Evolutionary conservation across 2,113 vertebrate genomes (phyloP), one percentile per base, ranked within the genome.

Genomic region (Gasterosteus nipponicus): DNA sequence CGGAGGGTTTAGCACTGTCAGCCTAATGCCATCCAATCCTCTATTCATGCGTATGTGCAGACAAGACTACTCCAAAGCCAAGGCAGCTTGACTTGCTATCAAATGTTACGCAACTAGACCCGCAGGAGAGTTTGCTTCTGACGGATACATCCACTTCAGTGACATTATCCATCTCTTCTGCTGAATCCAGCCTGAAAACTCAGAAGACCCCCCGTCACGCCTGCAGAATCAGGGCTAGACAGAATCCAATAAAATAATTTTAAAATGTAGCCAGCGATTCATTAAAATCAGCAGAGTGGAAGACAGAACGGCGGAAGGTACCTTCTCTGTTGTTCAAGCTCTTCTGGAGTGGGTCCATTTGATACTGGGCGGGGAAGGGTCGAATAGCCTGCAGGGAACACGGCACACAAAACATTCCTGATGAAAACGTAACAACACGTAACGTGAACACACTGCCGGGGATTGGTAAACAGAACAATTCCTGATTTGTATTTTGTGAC

Each of bases 261-360:
- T 35, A n/a, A 33, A 53, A 44, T 56, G 10, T 14, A n/a, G 5
- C 18, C 3, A 2, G 18, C 0, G 4, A 14, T 58, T 29, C 35
- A 38, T 31, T 38, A 46, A 15, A 71, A 73, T 22, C 9, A 67
- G n/a, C 31, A 70, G 49, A n/a, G 10, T 35, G 49, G 53, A 66
- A 29, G 8, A 39, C 49, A 65, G 41, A 22, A 56, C 29, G 10
- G n/a, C 29, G 67, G 19, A 22, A 11, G 51, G 18, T 94, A 96
- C 96, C 96, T 96, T 84, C 92, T 93, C 84, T 95, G 96, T 33
- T 95, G 95, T 73, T 97, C 96, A 42, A 93, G 57, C 78, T 97
- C 96, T 73, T 97, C 96, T 1, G 91, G 92, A 53, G 95, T 91
- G 3, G 96, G 95, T 49, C 96, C 96, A 1, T 97, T 97, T 74